Conservation (phyloP, 2,113 vertebrate genomes). For the Eudorcas thomsonii region DNA sequence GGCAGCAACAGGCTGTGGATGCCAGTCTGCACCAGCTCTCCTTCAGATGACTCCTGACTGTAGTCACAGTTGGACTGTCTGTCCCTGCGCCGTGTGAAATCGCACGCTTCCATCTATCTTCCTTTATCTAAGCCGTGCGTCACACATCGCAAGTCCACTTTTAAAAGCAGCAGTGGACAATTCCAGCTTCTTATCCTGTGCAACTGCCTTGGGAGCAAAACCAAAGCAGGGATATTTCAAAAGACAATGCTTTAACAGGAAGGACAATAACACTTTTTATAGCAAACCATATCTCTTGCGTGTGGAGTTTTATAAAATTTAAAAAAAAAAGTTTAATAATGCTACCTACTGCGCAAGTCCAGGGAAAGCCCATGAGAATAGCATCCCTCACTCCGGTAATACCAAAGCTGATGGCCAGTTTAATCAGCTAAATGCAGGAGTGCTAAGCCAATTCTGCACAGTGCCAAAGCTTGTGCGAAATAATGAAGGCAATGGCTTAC, state of each 20-base stretch:
- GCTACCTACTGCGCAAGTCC: conserved; percentile 46
- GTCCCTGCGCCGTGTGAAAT: conserved; percentile 50
- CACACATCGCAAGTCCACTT: conserved; percentile 37
- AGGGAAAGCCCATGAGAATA: conserved; percentile 47
- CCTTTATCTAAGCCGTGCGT: conserved; percentile 70
- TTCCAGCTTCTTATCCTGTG: conserved; percentile 39
- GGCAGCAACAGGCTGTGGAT: conserved; percentile 60
- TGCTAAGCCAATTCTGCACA: conserved; percentile 45
- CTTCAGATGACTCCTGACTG: neutral
- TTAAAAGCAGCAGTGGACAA: conserved; percentile 39
- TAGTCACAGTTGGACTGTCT: conserved; percentile 59
- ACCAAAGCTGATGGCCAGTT: conserved; percentile 35
- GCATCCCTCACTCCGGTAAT: conserved; percentile 19
- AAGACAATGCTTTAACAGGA: conserved; percentile 42
- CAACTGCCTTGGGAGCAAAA: conserved; percentile 59
- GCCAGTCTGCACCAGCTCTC: conserved; percentile 36
- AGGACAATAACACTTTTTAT: conserved; percentile 56
- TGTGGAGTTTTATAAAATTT: conserved; percentile 45
- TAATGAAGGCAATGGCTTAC: conserved; percentile 66
- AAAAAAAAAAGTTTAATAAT: conserved; percentile 61
- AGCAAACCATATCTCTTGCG: conserved; percentile 44
- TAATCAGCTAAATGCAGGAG: conserved; percentile 65
- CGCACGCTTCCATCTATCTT: conserved; percentile 57
- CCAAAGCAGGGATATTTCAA: conserved; percentile 65
- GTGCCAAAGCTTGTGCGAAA: conserved; percentile 59